Conservation (phyloP, 2,113 vertebrate genomes). For the Daubentonia madagascariensis region DNA sequence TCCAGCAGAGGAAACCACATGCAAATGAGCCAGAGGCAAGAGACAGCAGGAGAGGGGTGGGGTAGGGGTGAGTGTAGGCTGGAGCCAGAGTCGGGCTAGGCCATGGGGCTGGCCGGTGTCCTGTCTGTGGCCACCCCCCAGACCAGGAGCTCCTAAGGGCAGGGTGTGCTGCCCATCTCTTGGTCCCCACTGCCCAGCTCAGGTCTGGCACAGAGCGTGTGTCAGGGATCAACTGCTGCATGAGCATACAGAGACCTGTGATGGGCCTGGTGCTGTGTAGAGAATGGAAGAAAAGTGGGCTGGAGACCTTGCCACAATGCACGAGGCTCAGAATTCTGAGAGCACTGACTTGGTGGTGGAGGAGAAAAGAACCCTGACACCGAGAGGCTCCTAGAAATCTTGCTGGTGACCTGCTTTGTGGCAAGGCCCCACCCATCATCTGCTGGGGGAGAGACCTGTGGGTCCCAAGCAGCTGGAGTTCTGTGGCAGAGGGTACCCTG, state of each 20-base stretch:
- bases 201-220: neutral
- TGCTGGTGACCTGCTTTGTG: neutral
- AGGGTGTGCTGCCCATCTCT: neutral
- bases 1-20: neutral
- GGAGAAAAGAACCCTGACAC: neutral
- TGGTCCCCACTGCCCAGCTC: neutral
- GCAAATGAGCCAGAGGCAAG: neutral
- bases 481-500: too few relatives aligned
- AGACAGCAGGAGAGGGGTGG: neutral
- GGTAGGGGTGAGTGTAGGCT: neutral
- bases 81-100: neutral
- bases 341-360: neutral
- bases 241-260: accelerated
- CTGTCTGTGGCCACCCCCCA: neutral
- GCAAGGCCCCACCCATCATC: neutral
- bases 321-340: neutral
- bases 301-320: neutral
- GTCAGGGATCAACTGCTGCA: neutral
- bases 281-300: neutral
- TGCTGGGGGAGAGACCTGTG: accelerated
- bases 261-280: neutral
- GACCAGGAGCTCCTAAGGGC: neutral
- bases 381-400: neutral
- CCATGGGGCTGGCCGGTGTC: neutral
- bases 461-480: neutral